A percentile compares a stretch with the other conserved stretches of the same genome.
Conservation (phyloP, 1,140 invertebrate genomes). For the Drosophila yakuba region DNA sequence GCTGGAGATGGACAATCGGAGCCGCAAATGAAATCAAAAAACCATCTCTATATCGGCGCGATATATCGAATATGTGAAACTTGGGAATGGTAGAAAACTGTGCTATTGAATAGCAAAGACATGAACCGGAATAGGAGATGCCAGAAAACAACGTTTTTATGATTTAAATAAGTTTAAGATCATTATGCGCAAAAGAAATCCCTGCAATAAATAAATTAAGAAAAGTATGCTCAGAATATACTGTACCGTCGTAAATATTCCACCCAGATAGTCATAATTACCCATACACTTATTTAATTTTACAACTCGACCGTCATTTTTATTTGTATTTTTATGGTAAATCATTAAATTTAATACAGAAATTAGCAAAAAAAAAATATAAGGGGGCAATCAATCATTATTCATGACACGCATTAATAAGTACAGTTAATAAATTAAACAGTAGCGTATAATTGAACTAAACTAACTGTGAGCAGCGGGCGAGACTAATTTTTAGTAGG, state of each 20-base stretch:
- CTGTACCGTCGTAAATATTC: too few relatives aligned
- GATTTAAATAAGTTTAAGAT: not conserved
- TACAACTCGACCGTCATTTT: conserved; percentile 64
- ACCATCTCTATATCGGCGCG: too few relatives aligned
- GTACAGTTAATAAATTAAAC: conserved; percentile 83
- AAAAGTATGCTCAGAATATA: not conserved
- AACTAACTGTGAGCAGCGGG: conserved; percentile 47
- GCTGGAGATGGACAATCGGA: too few relatives aligned
- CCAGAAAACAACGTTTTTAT: not conserved
- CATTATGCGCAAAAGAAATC: too few relatives aligned
- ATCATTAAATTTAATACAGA: conserved; percentile 68
- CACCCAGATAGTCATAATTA: not conserved
- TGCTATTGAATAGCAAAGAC: not conserved
- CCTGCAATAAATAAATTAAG: too few relatives aligned
- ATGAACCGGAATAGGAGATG: not conserved
- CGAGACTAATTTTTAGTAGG: conserved; percentile 40
- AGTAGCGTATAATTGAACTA: conserved; percentile 66
- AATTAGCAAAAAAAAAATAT: conserved; percentile 53
- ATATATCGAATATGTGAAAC: too few relatives aligned
- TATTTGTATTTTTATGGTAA: conserved; percentile 67
- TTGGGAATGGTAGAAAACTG: not conserved
- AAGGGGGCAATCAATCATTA: conserved; percentile 32
- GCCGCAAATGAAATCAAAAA: too few relatives aligned
- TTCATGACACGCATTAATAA: conserved; percentile 64
- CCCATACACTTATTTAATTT: conserved; percentile 15